These are phyloP conservation scores for Brachyptera risi DNA, from an alignment of 2,888 invertebrate species.

Conservation along the genomic window DNA sequence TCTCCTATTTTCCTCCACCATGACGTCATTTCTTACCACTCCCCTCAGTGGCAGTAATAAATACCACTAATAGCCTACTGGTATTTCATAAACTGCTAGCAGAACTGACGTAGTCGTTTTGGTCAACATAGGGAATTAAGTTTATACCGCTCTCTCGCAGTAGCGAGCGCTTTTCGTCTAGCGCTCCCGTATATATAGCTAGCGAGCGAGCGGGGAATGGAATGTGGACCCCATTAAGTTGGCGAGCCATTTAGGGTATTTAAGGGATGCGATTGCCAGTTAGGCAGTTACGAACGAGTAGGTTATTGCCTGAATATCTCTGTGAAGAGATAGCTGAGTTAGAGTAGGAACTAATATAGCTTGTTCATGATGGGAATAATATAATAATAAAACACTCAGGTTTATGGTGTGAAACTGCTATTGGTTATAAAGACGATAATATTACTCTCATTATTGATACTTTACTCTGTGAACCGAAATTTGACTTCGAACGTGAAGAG, in stretches of 20 bases:
- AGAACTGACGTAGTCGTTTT: conserved; percentile 2
- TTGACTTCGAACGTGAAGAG: no score
- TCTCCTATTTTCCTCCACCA: conserved; percentile 23
- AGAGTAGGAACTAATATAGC: no score
- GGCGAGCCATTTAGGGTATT: conserved; percentile 42
- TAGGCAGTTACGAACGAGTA: conserved; percentile 12
- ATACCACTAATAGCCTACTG: conserved; percentile 47
- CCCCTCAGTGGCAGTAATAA: conserved; percentile 38
- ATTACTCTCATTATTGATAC: no score
- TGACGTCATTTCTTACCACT: conserved; percentile 32
- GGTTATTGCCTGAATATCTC: conserved; percentile 24
- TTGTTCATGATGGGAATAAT: no score
- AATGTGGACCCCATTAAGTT: conserved; percentile 37
- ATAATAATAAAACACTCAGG: no score
- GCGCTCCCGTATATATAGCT: no score
- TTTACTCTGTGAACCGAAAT: no score
- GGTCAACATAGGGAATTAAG: conserved; percentile 28
- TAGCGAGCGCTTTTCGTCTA: no score
- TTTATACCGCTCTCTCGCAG: conserved; percentile 21
- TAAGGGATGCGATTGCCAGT: conserved; percentile 34
- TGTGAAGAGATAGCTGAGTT: conserved; percentile 13
- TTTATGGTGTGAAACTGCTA: no score
- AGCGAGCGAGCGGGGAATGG: conserved; percentile 20
- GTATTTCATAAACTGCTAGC: conserved; percentile 44
- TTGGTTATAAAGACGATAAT: no score